Conservation (phyloP, 2,113 vertebrate species). For the Fukomys damarensis region DNA sequence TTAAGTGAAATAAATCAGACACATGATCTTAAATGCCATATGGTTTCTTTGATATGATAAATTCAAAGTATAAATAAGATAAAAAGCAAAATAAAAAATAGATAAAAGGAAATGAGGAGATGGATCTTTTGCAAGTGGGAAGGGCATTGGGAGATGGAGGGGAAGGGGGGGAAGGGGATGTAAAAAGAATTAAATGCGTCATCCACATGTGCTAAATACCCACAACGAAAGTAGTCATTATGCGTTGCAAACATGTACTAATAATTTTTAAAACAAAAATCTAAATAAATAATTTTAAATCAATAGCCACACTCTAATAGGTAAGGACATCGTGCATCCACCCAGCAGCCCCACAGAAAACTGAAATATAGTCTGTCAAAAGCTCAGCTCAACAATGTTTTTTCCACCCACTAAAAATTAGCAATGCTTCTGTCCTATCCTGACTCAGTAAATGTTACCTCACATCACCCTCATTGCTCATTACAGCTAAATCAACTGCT, state of each 20-base stretch:
- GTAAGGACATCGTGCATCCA: neutral
- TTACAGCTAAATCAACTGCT: neutral
- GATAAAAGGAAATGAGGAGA: neutral
- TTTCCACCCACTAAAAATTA: neutral
- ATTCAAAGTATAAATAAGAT: neutral
- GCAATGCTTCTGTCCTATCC: neutral
- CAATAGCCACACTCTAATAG: no score
- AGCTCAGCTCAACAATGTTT: neutral
- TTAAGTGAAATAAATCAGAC: neutral
- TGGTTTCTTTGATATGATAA: neutral
- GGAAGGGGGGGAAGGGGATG: neutral
- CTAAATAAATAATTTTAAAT: neutral
- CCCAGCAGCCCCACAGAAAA: neutral
- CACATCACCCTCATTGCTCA: no score
- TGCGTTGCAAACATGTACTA: neutral
- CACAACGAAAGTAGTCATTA: neutral
- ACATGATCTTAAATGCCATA: neutral
- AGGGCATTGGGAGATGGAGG: neutral
- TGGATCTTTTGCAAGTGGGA: neutral
- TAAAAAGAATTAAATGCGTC: neutral
- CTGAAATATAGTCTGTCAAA: rapidly evolving
- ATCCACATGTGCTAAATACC: neutral
- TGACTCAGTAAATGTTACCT: neutral
- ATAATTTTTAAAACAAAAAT: neutral
- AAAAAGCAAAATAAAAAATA: neutral